Percentiles rank a stretch among this genome's conserved stretches.
Conservation (phyloP, 2,113 vertebrate species). For the Lucifuga dentata region DNA sequence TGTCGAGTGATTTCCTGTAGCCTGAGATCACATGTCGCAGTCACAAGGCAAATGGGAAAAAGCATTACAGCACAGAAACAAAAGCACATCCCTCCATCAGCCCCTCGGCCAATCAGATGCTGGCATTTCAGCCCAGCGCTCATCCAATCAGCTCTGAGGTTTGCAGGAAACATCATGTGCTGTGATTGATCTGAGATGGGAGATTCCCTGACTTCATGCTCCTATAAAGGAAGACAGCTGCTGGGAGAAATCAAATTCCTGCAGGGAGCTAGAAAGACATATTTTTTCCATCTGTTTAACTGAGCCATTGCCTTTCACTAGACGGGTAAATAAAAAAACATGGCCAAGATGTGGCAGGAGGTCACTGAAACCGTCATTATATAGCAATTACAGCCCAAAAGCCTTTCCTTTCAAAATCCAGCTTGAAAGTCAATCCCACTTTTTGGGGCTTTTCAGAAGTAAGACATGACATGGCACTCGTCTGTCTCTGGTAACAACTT, state of each 20-base stretch:
- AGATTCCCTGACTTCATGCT: slow-evolving; percentile 88
- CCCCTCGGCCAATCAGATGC: slow-evolving; percentile 84
- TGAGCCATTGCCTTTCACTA: slow-evolving; percentile 83
- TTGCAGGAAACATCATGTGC: slow-evolving; percentile 88
- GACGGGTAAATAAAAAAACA: slow-evolving; percentile 88
- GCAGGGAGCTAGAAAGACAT: slow-evolving; percentile 86
- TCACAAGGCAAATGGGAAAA: slow-evolving; percentile 78
- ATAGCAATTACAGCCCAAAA: slow-evolving; percentile 85
- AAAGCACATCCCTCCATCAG: slow-evolving; percentile 86
- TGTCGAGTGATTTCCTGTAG: slow-evolving; percentile 87
- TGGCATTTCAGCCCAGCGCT: slow-evolving; percentile 75
- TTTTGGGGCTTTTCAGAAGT: slow-evolving; percentile 69
- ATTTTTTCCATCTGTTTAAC: slow-evolving; percentile 90
- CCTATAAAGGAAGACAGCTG: slow-evolving; percentile 92
- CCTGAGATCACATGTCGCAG: slow-evolving; percentile 80
- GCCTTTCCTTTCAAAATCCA: slow-evolving; percentile 72
- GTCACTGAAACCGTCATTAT: slow-evolving; percentile 87
- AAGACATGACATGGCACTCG: slow-evolving; percentile 68
- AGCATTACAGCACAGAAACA: slow-evolving; percentile 90
- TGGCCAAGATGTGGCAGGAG: slow-evolving; percentile 83
- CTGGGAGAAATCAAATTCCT: slow-evolving; percentile 87
- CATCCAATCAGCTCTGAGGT: slow-evolving; percentile 83
- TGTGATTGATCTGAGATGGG: slow-evolving; percentile 89
- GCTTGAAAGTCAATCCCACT: slow-evolving; percentile 77
- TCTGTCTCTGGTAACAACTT: slow-evolving; percentile 61